Conservation (phyloP, 1,140 invertebrate species). For the Rhizoglyphus robini region DNA sequence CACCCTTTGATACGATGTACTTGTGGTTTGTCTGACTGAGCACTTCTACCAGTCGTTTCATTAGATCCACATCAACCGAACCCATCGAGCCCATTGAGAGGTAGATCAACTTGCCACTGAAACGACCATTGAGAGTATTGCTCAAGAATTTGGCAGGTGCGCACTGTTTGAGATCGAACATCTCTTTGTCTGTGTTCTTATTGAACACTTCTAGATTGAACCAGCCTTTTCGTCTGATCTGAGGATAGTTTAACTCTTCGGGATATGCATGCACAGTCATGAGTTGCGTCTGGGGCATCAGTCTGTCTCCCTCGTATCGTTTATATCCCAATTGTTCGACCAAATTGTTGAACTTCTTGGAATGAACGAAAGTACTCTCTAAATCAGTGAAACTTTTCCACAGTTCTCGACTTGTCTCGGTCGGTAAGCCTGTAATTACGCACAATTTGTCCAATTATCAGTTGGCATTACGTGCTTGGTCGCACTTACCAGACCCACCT, state of each 20-base stretch:
- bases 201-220: neutral
- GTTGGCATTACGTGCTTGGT: too few relatives aligned
- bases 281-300: neutral
- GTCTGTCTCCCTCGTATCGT: neutral
- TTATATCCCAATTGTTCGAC: neutral
- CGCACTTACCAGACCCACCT: neutral
- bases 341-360: neutral
- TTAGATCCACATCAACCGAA: constrained; percentile 24
- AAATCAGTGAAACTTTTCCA: neutral
- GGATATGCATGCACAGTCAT: constrained; percentile 17
- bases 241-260: constrained; percentile 19
- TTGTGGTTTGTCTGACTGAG: neutral
- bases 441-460: too few relatives aligned
- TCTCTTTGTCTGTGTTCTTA: neutral
- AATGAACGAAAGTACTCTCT: too few relatives aligned
- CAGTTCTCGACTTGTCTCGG: neutral
- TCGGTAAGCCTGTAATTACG: neutral
- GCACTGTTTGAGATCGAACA: neutral
- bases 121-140: neutral
- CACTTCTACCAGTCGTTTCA: constrained; percentile 10
- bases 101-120: constrained; percentile 14
- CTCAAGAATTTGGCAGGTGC: neutral
- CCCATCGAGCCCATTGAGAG: constrained; percentile 18
- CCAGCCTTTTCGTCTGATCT: neutral
- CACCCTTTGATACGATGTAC: constrained; percentile 15